Evolutionary conservation across 2,797 vertebrate genomes (phyloP).

Genomic region (Synanceia verrucosa): DNA sequence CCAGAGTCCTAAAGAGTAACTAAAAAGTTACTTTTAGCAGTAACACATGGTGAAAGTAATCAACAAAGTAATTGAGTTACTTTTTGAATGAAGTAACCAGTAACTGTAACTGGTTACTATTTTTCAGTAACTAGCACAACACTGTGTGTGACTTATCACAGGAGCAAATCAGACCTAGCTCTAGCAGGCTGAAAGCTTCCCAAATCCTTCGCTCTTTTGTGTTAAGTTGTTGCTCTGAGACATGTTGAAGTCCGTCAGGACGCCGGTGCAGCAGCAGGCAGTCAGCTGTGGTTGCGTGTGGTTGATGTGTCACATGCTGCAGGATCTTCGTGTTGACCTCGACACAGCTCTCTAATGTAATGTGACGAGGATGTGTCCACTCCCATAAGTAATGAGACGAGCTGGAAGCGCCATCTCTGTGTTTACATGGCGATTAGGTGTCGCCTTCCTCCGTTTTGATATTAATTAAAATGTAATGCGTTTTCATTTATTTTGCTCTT

Average conservation of each 20-base stretch:
- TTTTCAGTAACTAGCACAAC: no score
- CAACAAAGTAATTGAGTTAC: no score
- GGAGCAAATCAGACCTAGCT: background rate
- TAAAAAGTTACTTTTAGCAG: no score
- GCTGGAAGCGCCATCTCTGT: slow-evolving; percentile 69
- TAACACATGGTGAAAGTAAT: no score
- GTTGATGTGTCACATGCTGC: slow-evolving; percentile 27
- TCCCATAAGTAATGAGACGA: slow-evolving; percentile 73
- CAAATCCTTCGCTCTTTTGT: background rate
- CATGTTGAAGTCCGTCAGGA: background rate
- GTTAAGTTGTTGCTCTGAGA: background rate
- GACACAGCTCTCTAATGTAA: slow-evolving; percentile 64
- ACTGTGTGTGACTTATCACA: no score
- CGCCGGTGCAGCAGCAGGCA: slow-evolving; percentile 23
- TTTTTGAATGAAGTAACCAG: no score
- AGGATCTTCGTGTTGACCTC: slow-evolving; percentile 53
- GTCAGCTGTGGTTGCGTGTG: background rate
- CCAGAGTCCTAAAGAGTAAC: no score
- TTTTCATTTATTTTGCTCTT: slow-evolving; percentile 60
- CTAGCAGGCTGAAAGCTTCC: background rate
- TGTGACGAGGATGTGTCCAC: slow-evolving; percentile 76
- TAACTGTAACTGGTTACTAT: no score
- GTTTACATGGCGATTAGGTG: slow-evolving; percentile 72
- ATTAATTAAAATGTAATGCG: slow-evolving; percentile 74
- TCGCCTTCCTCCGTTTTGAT: slow-evolving; percentile 66